A percentile compares a stretch with the other conserved stretches of the same genome.
Evolutionary conservation across 2,113 vertebrate species (phyloP).

Genomic region (Strix aluco): DNA sequence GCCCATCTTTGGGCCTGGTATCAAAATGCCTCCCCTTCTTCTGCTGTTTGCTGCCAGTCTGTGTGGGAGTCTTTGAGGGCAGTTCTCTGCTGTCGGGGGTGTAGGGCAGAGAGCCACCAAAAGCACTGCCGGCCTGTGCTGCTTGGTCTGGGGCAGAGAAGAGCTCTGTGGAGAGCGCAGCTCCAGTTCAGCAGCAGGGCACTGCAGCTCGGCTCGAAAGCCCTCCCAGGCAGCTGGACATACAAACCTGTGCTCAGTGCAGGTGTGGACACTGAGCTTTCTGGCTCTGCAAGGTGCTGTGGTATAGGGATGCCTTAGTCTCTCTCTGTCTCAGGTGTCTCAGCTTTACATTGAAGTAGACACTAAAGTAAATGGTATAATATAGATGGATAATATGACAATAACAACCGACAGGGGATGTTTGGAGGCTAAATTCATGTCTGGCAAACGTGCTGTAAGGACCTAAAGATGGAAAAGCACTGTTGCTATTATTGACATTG

Average conservation of each 20-base stretch:
- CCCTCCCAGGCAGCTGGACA: not conserved
- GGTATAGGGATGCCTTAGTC: not conserved
- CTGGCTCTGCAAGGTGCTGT: not conserved
- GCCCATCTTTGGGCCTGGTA: not conserved
- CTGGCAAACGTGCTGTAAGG: not conserved
- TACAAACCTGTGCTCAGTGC: not conserved
- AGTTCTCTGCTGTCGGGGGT: not conserved
- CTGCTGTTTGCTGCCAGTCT: not conserved
- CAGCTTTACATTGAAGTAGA: not conserved
- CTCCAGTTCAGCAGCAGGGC: not conserved
- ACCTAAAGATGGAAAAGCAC: not conserved
- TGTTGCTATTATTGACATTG: not conserved
- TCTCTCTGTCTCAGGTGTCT: not conserved
- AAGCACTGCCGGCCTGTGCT: not conserved
- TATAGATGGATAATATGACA: not conserved
- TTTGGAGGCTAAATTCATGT: not conserved
- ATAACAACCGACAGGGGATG: not conserved
- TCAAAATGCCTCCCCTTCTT: not conserved
- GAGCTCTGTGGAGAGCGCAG: rapidly evolving
- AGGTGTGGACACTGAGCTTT: not conserved
- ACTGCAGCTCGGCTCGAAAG: not conserved
- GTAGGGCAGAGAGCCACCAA: not conserved
- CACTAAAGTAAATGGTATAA: not conserved
- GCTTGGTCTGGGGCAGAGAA: not conserved
- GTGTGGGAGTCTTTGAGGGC: not conserved